These are phyloP conservation scores for Ginglymostoma cirratum DNA, from an alignment of 2,113 vertebrate species.

Conservation along the genomic window DNA sequence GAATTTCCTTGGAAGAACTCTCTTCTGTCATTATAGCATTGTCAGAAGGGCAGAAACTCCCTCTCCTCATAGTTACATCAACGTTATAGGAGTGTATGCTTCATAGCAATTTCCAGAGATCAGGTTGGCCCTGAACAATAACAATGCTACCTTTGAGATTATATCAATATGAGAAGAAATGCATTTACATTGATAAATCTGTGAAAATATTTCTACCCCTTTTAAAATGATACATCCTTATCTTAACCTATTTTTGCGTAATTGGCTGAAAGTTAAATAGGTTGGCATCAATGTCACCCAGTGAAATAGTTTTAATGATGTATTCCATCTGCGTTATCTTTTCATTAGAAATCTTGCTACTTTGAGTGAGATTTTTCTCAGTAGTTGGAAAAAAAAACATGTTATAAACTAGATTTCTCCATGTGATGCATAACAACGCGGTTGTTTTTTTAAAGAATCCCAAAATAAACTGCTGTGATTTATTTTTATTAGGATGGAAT, in stretches of 20 bases:
- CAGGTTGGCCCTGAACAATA: neutral
- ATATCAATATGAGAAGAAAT: neutral
- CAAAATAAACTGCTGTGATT: neutral
- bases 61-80: neutral
- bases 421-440: neutral
- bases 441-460: neutral
- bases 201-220: neutral
- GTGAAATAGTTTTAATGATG: neutral
- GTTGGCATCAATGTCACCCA: neutral
- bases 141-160: neutral
- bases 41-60: neutral
- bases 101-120: neutral
- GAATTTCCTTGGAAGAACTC: neutral
- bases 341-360: neutral
- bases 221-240: neutral
- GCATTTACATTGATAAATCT: neutral
- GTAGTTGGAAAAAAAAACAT: neutral
- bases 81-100: neutral
- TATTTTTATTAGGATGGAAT: neutral
- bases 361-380: neutral
- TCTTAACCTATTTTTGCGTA: neutral
- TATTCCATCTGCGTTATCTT: neutral
- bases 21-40: neutral
- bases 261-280: neutral
- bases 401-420: neutral